phyloP scores from a whole-genome alignment of 1,140 invertebrate genomes.

The Watersipora subatra region DNA sequence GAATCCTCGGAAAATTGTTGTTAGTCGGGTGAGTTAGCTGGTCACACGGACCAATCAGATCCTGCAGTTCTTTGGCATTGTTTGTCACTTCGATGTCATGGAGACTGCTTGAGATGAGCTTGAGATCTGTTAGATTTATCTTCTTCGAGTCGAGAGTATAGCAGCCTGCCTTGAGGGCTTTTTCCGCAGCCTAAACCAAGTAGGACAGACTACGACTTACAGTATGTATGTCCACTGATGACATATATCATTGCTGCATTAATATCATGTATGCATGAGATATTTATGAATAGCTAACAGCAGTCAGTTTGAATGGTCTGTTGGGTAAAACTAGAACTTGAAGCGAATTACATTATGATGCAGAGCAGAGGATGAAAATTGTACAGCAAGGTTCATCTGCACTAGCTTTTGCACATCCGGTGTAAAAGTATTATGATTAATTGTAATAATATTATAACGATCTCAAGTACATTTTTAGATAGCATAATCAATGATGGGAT shows the following conservation, averaged over 20 bases:
- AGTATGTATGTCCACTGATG: too few species aligned
- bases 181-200: slow-evolving; percentile 5
- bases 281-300: neutral
- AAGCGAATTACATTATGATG: neutral
- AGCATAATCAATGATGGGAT: too few species aligned
- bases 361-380: neutral
- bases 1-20: neutral
- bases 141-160: slow-evolving; percentile 6
- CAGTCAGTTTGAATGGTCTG: neutral
- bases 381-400: too few species aligned
- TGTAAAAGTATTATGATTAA: too few species aligned
- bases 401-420: too few species aligned
- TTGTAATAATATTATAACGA: too few species aligned
- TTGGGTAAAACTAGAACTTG: neutral
- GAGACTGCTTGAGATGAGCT: slow-evolving; percentile 1
- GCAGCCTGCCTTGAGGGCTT: slow-evolving; percentile 1
- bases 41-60: neutral
- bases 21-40: neutral
- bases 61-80: neutral
- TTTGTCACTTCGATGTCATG: neutral
- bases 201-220: neutral
- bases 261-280: neutral
- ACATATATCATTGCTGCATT: neutral
- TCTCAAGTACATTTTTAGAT: too few species aligned
- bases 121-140: neutral